Evolutionary conservation across 2,888 invertebrate genomes (phyloP), one percentile per base, ranked within the genome.

Genomic region (Dryocosmus kuriphilus): DNA sequence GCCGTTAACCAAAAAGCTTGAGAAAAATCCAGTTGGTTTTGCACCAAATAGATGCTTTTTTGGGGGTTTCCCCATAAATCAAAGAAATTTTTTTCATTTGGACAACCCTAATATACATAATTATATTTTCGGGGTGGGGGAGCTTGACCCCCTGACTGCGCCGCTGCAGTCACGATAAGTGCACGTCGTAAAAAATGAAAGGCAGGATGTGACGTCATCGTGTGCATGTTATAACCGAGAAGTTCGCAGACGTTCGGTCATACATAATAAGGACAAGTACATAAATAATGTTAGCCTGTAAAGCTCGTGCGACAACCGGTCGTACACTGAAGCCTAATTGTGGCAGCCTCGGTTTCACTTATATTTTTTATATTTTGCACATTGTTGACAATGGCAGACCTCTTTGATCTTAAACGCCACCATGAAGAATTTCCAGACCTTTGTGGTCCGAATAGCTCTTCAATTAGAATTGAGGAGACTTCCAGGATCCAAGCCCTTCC

Each of bases 191-290:
- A 84, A 89, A 89, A 89, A 88, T 85, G 85, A 86, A 86, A 89
- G 88, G 87, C 89, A 88, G 89, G 89, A 89, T 89, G 82, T 89
- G 88, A 89, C 88, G 88, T 89, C 88, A 89, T 80, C 80, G 79
- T 55, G 65, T 74, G 63, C 61, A 76, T 78, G 80, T 80, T 79
- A 77, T 76, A 79, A 80, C 79, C 78, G 78, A 71, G 24, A 46
- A 16, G 22, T 38, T 38, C 51, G 51, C 35, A 55, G 19, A 74
- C 55, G 30, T 46, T n/a, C 73, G 46, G 32, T 27, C 19, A 24
- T 55, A 35, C 65, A 22, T 22, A 41, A 57, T 57, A 57, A 57
- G 63, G 14, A 63, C 27, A n/a, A 63, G 71, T 76, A 78, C 73
- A 78, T 77, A 74, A 80, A 74, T 77, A 78, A 77, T 32, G 7